Evolutionary conservation across 2,888 invertebrate species (phyloP), one percentile per base, ranked within the genome.

Genomic region (Aleiodes testaceus): DNA sequence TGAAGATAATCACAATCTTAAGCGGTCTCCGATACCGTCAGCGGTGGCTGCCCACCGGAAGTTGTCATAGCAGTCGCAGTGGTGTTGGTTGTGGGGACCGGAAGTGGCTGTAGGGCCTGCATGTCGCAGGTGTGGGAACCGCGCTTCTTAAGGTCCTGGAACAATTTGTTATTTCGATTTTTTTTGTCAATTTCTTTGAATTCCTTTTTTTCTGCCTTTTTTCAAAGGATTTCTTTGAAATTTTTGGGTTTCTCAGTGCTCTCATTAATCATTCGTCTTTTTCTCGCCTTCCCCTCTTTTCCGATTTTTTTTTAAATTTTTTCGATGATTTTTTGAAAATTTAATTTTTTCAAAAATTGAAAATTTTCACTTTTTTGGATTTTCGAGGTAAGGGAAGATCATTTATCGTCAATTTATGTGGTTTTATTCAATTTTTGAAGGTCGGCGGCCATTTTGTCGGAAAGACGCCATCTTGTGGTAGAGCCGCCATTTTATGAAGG

Each of bases 61-160:
- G 85, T 84, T 79, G 85, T 81, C 84, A 85, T 84, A 77, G 83
- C 85, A 81, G 85, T 80, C 84, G 82, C 82, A 65, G 69, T 77
- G 70, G 78, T 77, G 77, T 77, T 79, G 78, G 75, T 75, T 47
- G 74, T 81, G 77, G 85, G 82, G 77, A 84, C 84, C 84, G 87
- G 83, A 83, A 87, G 86, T 82, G 87, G 85, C 84, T 85, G 85
- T 79, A 87, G 84, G 81, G 85, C 86, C 85, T 87, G 87, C 87
- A 87, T 87, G 83, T 87, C 87, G 82, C 85, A 87, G 82, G 84
- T 84, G 84, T 87, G 87, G 80, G 87, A 87, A 84, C 85, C 84
- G 82, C 87, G 87, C 85, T 86, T 87, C 86, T 86, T 87, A 84
- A 87, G 83, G 78, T 87, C 87, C 87, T 87, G 86, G 81, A 87